phyloP scores from a whole-genome alignment of 2,797 vertebrate species.

The Coreius guichenoti region DNA sequence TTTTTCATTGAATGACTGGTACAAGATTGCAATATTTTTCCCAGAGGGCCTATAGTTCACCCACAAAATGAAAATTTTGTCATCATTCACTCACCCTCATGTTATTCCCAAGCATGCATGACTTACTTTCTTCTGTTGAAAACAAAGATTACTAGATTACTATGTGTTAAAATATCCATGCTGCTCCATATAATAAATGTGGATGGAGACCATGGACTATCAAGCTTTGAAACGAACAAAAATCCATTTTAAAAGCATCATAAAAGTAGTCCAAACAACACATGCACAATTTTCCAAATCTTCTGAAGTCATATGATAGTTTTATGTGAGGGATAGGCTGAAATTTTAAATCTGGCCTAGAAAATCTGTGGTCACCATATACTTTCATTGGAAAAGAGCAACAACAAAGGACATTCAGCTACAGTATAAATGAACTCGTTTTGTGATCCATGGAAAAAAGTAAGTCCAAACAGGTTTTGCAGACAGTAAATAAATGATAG shows the following conservation, averaged over 20 bases:
- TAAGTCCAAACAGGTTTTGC: background rate
- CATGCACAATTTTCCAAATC: background rate
- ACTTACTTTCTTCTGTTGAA: background rate
- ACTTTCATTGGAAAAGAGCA: background rate
- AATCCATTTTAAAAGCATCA: background rate
- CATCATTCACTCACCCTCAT: background rate
- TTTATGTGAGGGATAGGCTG: background rate
- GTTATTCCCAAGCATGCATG: background rate
- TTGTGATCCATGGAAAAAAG: slow-evolving; percentile 2
- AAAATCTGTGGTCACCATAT: background rate
- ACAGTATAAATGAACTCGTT: slow-evolving; percentile 1
- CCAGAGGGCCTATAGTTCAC: background rate
- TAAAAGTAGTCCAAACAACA: background rate
- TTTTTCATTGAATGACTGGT: slow-evolving; percentile 6
- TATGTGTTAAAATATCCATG: background rate
- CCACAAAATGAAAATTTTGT: background rate
- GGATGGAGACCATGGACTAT: background rate
- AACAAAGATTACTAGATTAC: background rate
- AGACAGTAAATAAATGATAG: background rate
- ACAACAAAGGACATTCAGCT: background rate
- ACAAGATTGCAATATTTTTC: background rate
- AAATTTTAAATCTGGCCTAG: background rate
- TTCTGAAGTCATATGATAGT: background rate
- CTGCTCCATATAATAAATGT: background rate
- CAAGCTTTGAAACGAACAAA: background rate